Evolutionary conservation across 2,113 vertebrate genomes (phyloP), one percentile per base, ranked within the genome.

Genomic region (Saguinus imperator): DNA sequence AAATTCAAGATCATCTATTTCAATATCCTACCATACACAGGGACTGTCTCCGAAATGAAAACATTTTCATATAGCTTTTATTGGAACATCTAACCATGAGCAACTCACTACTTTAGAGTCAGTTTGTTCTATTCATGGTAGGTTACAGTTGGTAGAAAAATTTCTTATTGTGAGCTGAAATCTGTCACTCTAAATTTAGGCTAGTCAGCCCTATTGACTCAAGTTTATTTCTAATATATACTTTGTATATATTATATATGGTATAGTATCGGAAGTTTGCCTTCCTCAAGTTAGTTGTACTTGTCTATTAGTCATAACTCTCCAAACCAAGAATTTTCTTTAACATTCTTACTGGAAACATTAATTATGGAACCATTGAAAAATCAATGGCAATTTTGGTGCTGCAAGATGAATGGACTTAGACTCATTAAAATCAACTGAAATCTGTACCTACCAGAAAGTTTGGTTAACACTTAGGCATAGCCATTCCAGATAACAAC

Each of bases 181-280:
- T 68, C 18, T 91, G 9, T 91, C 61, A 82, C 43, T 87, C 48
- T 91, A 94, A 82, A 91, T 45, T 50, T 95, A 85, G 14, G 48
- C 43, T 87, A 93, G 21, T 35, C 66, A 94, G 35, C 6, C 48
- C 40, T 45, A 45, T 2, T 29, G 43, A 50, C 29, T 83, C 14
- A 45, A 57, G 20, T 50, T 91, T 61, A 79, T 82, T 83, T 75
- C 48, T 94, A 85, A 25, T 27, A 58, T 37, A 40, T 21, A 35
- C 45, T 77, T 92, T 87, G 20, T 17, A 52, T 52, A 52, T 52
- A 52, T 52, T 52, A 17, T 17, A 52, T 52, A 52, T 66, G 12
- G 32, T 79, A 37, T 40, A 13, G 9, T 81, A 89, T 18, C 58
- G 45, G 80, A 81, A 85, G 1, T 79, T 88, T 27, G 43, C 79